A percentile compares a stretch with the other conserved stretches of the same genome.
Conservation (phyloP, 2,113 vertebrate genomes). For the Cromileptes altivelis region DNA sequence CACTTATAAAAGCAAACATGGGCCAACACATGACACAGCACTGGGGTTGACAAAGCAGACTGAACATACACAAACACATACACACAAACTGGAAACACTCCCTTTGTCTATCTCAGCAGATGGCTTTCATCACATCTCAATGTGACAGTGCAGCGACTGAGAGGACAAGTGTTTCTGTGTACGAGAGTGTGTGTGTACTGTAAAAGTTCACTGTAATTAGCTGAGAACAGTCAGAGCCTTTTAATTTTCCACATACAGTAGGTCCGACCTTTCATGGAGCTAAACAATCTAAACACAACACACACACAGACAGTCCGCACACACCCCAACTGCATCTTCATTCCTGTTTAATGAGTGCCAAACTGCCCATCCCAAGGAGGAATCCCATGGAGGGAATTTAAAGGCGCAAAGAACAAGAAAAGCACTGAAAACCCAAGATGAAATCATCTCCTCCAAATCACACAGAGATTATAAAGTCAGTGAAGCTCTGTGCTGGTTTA, state of each 20-base stretch:
- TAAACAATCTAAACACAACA: slow-evolving; percentile 18
- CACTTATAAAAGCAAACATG: slow-evolving; percentile 69
- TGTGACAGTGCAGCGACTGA: slow-evolving; percentile 67
- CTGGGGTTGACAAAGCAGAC: slow-evolving; percentile 72
- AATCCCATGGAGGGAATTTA: slow-evolving; percentile 54
- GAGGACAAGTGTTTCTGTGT: slow-evolving; percentile 43
- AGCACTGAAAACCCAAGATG: neutral
- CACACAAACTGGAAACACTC: slow-evolving; percentile 66
- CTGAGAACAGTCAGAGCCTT: neutral
- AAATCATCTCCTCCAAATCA: slow-evolving; percentile 13
- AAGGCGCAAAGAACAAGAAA: neutral
- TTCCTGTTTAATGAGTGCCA: slow-evolving; percentile 56
- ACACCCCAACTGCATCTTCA: slow-evolving; percentile 53
- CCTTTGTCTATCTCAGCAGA: slow-evolving; percentile 78
- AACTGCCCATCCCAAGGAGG: slow-evolving; percentile 62
- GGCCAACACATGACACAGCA: slow-evolving; percentile 70
- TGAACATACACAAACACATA: slow-evolving; percentile 29
- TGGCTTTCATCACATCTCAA: slow-evolving; percentile 81
- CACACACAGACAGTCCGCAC: neutral
- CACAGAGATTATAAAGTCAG: slow-evolving; percentile 23
- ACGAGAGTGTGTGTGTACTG: slow-evolving; percentile 20
- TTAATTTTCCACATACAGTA: slow-evolving; percentile 26
- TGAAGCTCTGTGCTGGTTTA: slow-evolving; percentile 19
- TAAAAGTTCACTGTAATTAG: slow-evolving; percentile 44
- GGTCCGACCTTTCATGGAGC: neutral